Evolutionary conservation across 2,797 vertebrate species (phyloP).

Genomic region (Tadarida brasiliensis): DNA sequence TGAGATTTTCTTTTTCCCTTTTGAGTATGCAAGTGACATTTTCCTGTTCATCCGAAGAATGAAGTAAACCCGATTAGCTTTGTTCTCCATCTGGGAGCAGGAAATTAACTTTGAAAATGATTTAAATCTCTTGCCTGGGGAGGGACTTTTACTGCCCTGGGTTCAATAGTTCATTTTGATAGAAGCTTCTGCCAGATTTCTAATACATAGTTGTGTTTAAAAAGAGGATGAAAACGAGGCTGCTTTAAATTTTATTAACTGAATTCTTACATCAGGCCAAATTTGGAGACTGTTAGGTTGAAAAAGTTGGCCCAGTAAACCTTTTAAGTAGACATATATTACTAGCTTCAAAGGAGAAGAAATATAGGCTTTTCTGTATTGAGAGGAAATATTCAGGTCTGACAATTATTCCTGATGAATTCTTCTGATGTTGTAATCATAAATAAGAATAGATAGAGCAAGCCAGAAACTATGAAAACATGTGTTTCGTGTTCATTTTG

Average conservation of each 20-base stretch:
- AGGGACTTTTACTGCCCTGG: constrained; percentile 84
- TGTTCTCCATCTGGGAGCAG: constrained; percentile 87
- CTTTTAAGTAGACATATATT: constrained; percentile 35
- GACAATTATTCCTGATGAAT: background rate
- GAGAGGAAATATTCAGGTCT: background rate
- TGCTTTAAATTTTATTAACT: constrained; percentile 74
- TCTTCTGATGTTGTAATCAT: background rate
- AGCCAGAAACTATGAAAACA: background rate
- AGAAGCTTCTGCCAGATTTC: constrained; percentile 79
- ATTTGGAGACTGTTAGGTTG: constrained; percentile 57
- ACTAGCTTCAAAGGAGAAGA: constrained; percentile 16
- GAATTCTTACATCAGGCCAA: constrained; percentile 65
- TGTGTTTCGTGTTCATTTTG: constrained; percentile 6
- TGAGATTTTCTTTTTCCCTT: constrained; percentile 70
- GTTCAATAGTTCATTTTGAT: constrained; percentile 88
- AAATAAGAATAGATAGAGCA: background rate
- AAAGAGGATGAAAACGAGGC: constrained; percentile 77
- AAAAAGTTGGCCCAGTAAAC: constrained; percentile 59
- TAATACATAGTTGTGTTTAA: constrained; percentile 78
- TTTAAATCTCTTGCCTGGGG: constrained; percentile 87
- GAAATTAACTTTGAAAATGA: constrained; percentile 89
- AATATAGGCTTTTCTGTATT: constrained; percentile 2
- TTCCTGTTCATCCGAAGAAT: constrained; percentile 85
- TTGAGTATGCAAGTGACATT: constrained; percentile 87
- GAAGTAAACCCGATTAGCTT: constrained; percentile 88